Percentiles rank a stretch among this genome's conserved stretches.
Conservation (phyloP, 2,113 vertebrate species). For the Telmatochromis brichardi region DNA sequence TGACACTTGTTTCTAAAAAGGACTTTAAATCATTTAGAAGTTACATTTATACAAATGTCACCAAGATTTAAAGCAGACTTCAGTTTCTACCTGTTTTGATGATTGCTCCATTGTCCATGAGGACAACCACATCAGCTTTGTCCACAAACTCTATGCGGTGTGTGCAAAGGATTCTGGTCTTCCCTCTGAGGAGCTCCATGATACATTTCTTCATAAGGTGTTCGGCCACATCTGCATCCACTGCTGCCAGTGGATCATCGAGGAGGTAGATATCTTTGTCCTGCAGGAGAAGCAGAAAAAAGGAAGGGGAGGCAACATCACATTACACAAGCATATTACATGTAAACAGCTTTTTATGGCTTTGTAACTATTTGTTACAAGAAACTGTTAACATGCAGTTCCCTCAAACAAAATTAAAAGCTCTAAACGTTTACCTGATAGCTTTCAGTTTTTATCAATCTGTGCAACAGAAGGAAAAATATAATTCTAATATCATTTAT, state of each 20-base stretch:
- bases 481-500: neutral
- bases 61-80: neutral
- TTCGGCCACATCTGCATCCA: constrained; percentile 85
- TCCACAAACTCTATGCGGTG: constrained; percentile 86
- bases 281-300: constrained; percentile 52
- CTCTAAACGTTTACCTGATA: neutral
- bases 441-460: neutral
- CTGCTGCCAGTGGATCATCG: constrained; percentile 92
- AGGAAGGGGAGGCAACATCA: neutral
- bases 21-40: neutral
- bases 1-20: neutral
- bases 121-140: constrained; percentile 78
- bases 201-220: constrained; percentile 91
- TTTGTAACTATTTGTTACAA: neutral
- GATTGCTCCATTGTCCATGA: constrained; percentile 84
- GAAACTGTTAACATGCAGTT: neutral
- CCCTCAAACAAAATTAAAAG: neutral
- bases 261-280: constrained; percentile 92
- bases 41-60: neutral
- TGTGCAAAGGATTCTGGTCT: constrained; percentile 91
- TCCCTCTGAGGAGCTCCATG: constrained; percentile 77
- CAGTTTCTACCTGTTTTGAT: constrained; percentile 74
- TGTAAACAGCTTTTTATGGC: neutral
- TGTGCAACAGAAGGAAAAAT: neutral
- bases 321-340: neutral